phyloP scores from a whole-genome alignment of 2,888 invertebrate genomes.

The Tetragnatha montana region DNA sequence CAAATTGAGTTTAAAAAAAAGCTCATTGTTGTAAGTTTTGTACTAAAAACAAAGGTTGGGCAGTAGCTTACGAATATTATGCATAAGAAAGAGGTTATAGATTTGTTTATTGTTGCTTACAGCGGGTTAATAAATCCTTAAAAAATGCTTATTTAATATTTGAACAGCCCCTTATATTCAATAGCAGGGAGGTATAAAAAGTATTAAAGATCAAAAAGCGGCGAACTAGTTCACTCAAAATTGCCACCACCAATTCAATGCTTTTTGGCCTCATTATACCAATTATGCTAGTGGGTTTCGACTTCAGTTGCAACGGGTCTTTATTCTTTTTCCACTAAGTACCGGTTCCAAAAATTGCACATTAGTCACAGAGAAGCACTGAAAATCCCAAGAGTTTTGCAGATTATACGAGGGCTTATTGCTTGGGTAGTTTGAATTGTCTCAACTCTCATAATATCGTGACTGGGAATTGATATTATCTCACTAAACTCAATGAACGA shows the following conservation, averaged over 20 bases:
- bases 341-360: neutral
- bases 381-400: neutral
- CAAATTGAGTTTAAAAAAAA: too few species aligned
- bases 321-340: neutral
- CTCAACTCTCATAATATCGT: neutral
- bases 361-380: neutral
- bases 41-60: too few species aligned
- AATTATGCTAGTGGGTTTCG: neutral
- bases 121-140: too few species aligned
- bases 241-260: neutral
- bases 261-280: neutral
- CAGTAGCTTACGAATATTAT: too few species aligned
- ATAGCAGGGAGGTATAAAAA: too few species aligned
- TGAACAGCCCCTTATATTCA: too few species aligned
- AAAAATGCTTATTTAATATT: too few species aligned
- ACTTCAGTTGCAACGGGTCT: neutral
- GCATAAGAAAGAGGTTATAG: too few species aligned
- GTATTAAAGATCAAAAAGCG: too few species aligned
- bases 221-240: neutral
- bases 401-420: neutral
- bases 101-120: too few species aligned
- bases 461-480: neutral
- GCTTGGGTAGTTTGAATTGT: neutral
- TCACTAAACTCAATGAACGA: neutral
- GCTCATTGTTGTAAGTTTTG: too few species aligned